phyloP scores from a whole-genome alignment of 1,140 invertebrate species.

The Microvelia longipes region DNA sequence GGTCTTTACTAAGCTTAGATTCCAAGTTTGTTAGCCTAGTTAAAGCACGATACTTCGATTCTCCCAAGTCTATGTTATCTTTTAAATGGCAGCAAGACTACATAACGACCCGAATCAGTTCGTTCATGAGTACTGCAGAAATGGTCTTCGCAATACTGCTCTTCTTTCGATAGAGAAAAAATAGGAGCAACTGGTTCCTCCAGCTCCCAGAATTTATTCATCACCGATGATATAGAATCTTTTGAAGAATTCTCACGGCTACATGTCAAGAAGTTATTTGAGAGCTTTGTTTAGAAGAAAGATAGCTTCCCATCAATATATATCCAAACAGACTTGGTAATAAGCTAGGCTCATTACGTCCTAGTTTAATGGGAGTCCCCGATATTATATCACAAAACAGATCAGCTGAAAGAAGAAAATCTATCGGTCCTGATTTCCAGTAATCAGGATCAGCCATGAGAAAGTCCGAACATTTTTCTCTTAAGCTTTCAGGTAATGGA shows the following conservation, averaged over 20 bases:
- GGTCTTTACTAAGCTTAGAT: not conserved
- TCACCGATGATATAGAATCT: not conserved
- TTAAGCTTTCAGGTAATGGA: not conserved
- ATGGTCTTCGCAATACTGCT: not conserved
- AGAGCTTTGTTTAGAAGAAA: not conserved
- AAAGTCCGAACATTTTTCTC: not conserved
- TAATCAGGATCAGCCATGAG: not conserved
- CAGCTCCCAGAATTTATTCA: not conserved
- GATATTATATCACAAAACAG: not conserved
- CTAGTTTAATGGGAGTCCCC: not conserved
- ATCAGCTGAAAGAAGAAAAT: not conserved
- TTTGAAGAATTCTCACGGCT: not conserved
- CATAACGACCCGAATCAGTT: not conserved
- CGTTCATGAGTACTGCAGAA: not conserved
- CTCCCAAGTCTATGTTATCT: not conserved
- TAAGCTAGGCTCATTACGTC: not conserved
- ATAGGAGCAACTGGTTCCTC: not conserved
- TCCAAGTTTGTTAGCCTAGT: not conserved
- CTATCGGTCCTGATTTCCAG: not conserved
- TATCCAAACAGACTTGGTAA: not conserved
- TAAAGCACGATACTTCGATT: not conserved
- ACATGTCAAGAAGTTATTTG: not conserved
- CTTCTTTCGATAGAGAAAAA: not conserved
- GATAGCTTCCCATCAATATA: not conserved
- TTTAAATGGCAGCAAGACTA: not conserved